Conservation (phyloP, 2,797 vertebrate genomes). For the Protonibea diacanthus region DNA sequence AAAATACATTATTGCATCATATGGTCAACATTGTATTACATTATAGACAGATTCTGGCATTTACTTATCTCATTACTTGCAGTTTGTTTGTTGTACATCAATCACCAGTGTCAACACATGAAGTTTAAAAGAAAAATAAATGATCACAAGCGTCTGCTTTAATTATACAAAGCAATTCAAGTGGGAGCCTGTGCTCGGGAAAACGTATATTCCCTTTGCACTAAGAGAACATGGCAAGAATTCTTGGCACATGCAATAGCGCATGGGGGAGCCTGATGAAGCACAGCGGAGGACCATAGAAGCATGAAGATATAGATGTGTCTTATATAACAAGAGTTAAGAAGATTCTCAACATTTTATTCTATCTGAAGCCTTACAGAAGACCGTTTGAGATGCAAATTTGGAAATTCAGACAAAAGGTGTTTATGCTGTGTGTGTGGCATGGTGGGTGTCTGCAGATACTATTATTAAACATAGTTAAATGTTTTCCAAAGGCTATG, state of each 20-base stretch:
- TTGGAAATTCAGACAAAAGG: neutral
- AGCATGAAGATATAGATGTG: neutral
- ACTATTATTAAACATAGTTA: neutral
- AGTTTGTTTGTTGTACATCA: neutral
- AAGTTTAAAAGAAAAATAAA: neutral
- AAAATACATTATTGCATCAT: neutral
- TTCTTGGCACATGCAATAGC: neutral
- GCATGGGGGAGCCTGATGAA: neutral
- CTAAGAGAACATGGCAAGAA: neutral
- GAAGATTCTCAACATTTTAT: neutral
- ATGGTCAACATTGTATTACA: neutral
- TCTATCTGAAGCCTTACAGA: neutral
- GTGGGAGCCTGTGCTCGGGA: neutral
- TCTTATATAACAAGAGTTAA: constrained; percentile 1
- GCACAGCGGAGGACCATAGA: neutral
- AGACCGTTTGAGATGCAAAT: neutral
- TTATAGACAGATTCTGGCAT: too few species aligned
- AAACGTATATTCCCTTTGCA: neutral
- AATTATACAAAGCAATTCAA: neutral
- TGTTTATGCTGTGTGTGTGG: neutral
- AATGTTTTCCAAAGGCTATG: neutral
- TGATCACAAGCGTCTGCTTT: neutral
- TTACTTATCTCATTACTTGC: neutral
- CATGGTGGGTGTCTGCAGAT: neutral
- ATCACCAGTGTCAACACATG: neutral